Conservation (phyloP, 2,797 vertebrate genomes). For the Thalassophryne amazonica region DNA sequence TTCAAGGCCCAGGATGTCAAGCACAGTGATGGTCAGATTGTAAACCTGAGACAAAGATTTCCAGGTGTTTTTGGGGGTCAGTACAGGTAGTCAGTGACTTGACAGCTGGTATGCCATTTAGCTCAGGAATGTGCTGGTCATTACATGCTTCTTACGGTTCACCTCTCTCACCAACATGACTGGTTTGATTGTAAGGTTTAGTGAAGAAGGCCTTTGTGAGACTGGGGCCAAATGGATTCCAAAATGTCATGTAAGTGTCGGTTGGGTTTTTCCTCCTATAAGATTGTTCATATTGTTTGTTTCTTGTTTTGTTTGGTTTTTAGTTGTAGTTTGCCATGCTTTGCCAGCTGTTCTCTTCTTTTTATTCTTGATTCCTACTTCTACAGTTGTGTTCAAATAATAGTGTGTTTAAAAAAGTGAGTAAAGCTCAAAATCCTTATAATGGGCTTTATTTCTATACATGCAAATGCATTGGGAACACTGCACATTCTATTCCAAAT, state of each 20-base stretch:
- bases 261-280: neutral
- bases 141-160: constrained; percentile 68
- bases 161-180: constrained; percentile 70
- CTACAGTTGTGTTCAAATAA: too few species aligned
- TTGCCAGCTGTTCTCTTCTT: too few species aligned
- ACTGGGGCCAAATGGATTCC: constrained; percentile 19
- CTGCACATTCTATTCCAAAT: too few species aligned
- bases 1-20: neutral
- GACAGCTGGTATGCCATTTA: constrained; percentile 73
- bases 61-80: constrained; percentile 62
- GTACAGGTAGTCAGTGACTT: constrained; percentile 45
- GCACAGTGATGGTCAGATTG: constrained; percentile 8
- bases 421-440: too few species aligned
- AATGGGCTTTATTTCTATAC: too few species aligned
- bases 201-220: constrained; percentile 74
- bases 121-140: constrained; percentile 76
- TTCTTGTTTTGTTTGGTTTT: neutral
- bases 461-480: too few species aligned
- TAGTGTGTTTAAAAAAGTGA: too few species aligned
- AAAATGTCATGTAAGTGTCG: constrained; percentile 42
- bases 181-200: constrained; percentile 65
- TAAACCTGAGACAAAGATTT: constrained; percentile 26
- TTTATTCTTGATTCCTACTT: too few species aligned
- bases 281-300: constrained; percentile 10
- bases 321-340: too few species aligned